Evolutionary conservation across 2,888 invertebrate genomes (phyloP).

Genomic region (Ochlodes sylvanus): DNA sequence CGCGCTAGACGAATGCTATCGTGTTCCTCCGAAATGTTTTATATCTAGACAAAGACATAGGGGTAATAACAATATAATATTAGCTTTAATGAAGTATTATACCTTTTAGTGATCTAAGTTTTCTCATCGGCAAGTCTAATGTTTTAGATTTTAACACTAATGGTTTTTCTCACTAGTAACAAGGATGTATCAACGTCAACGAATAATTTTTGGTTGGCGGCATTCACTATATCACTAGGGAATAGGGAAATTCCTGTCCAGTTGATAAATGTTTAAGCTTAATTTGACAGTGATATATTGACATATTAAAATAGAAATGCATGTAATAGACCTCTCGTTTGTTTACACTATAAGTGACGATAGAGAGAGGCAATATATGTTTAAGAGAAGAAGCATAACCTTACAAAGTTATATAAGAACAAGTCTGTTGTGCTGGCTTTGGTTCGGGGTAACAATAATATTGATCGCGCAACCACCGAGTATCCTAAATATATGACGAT

Average conservation of each 20-base stretch:
- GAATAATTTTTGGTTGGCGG: conserved; percentile 12
- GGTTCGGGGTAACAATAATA: conserved; percentile 27
- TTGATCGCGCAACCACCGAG: conserved; percentile 19
- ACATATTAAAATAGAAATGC: conserved; percentile 24
- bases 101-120: not conserved
- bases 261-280: conserved; percentile 32
- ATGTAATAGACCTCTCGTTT: conserved; percentile 12
- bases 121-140: not conserved
- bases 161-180: no score
- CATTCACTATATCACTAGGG: conserved; percentile 23
- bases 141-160: no score
- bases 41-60: conserved; percentile 3
- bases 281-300: conserved; percentile 31
- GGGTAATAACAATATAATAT: not conserved
- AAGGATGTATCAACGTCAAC: no score
- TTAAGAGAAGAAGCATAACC: not conserved
- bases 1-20: conserved; percentile 6
- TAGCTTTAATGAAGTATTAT: not conserved
- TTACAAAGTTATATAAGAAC: conserved; percentile 27
- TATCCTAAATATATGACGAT: conserved; percentile 1
- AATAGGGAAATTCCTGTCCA: conserved; percentile 25
- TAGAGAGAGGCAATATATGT: not conserved
- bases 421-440: conserved; percentile 18
- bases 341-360: not conserved
- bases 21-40: conserved; percentile 13